Evolutionary conservation across 2,888 invertebrate species (phyloP).

Genomic region (Thalpophila matura): DNA sequence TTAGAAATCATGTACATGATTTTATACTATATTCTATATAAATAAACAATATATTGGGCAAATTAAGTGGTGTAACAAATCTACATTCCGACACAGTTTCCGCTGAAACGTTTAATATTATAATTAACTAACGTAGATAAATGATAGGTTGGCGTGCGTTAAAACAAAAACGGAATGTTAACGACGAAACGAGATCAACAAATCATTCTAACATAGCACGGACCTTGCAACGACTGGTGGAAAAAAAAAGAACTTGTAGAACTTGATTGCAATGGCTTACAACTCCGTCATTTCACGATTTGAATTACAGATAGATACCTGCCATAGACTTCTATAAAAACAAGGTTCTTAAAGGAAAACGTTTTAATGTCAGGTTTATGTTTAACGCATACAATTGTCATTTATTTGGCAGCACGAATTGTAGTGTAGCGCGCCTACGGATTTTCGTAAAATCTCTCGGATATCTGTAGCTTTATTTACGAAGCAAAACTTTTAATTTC

Average conservation of each 20-base stretch:
- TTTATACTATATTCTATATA: constrained; percentile 15
- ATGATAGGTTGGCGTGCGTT: constrained; percentile 54
- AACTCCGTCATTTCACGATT: constrained; percentile 52
- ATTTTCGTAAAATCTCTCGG: background rate
- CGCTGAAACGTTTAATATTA: constrained; percentile 48
- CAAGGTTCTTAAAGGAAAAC: constrained; percentile 27
- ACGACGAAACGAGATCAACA: constrained; percentile 53
- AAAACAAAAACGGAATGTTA: constrained; percentile 31
- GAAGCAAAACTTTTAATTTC: background rate
- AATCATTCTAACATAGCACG: constrained; percentile 48
- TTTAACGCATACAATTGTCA: background rate
- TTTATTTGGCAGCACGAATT: background rate
- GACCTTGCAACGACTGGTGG: constrained; percentile 45
- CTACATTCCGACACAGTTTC: constrained; percentile 40
- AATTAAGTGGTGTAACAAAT: constrained; percentile 34
- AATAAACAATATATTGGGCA: constrained; percentile 39
- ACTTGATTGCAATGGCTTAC: constrained; percentile 57
- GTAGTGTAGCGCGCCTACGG: background rate
- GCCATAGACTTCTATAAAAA: constrained; percentile 49
- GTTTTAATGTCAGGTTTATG: constrained; percentile 17
- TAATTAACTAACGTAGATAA: constrained; percentile 53
- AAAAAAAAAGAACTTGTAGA: constrained; percentile 51
- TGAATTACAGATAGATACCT: constrained; percentile 54
- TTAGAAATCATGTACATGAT: constrained; percentile 11
- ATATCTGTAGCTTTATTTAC: background rate